Percentiles rank a stretch among this genome's conserved stretches.
These are phyloP conservation scores for Erebia aethiops DNA, from an alignment of 2,888 invertebrate genomes.

Conservation along the genomic window DNA sequence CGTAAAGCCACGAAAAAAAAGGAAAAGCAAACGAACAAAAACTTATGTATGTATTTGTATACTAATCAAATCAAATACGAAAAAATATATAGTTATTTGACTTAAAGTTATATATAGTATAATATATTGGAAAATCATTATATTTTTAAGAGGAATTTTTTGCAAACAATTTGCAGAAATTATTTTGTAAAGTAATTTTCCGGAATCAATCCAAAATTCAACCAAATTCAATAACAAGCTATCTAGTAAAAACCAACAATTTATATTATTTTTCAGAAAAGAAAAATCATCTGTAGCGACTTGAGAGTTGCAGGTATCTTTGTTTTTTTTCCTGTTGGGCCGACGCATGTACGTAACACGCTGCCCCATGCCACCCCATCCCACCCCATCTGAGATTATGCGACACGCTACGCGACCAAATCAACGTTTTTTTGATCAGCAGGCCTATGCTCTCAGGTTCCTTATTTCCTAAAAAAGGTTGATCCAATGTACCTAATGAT, in stretches of 20 bases:
- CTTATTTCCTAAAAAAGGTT: too few species aligned
- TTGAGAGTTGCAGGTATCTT: conserved; percentile 60
- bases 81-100: too few species aligned
- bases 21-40: conserved; percentile 26
- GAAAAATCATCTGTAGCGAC: conserved; percentile 81
- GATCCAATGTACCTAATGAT: too few species aligned
- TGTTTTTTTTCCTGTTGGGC: neutral
- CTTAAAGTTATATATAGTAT: too few species aligned
- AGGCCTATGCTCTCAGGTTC: too few species aligned
- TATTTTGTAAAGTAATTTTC: too few species aligned
- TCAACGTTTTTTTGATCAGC: too few species aligned
- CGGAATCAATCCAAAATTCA: too few species aligned
- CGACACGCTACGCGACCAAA: neutral
- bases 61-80: neutral
- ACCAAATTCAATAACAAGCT: too few species aligned
- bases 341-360: neutral
- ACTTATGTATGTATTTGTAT: conserved; percentile 20
- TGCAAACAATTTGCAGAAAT: too few species aligned
- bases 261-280: conserved; percentile 82
- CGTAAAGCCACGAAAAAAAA: conserved; percentile 38
- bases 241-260: neutral
- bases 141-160: too few species aligned
- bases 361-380: neutral
- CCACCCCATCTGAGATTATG: neutral
- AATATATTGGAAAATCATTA: too few species aligned